Base-by-base conservation (phyloP, 2,888 invertebrate genomes). In the Phoronis australis region DNA sequence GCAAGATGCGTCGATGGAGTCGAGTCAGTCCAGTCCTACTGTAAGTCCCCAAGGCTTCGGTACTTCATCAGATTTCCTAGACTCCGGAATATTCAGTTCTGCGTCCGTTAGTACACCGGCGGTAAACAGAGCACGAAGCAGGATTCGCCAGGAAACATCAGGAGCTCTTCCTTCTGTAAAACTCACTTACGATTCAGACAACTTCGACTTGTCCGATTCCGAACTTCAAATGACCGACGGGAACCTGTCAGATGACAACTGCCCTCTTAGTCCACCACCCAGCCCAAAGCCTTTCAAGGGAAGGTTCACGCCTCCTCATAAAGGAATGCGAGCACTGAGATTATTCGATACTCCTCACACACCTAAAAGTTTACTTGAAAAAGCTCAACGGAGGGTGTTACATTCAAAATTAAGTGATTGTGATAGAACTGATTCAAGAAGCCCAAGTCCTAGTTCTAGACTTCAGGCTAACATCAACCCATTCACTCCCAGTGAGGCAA, bases 301-400 rank as follows among this genome's bases (percentile, higher is more conserved):
- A n/a, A n/a, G n/a, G n/a, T n/a, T n/a, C n/a, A 31, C 77, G 4
- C 84, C 84, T 27, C 84, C 84, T 6, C 68, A 71, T 51, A 62
- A 71, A 51, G 64, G 64, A 47, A 55, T 72, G 25, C 61, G 69
- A 41, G 65, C 84, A 1, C 68, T 79, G 66, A 84, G 89, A 61
- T 78, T 92, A 1, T 88, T 88, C 68, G 90, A 90, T 78, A 87
- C 87, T 45, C 90, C 90, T 0, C 85, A 87, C 56, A 90, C 90
- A 3, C 90, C 91, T 3, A 90, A 89, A 78, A 88, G 88, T 0
- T 80, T 91, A 20, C 76, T 88, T 27, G 84, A 87, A 68, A 87
- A 86, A 65, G 66, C 73, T 1, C 57, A 64, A 41, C 54, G 58
- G 52, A 56, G 60, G 31, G 45, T 57, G 42, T 50, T 54, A 21